Evolutionary conservation across 2,113 vertebrate species (phyloP), one percentile per base, ranked within the genome.

Genomic region (Orthochromis malagaraziensis): DNA sequence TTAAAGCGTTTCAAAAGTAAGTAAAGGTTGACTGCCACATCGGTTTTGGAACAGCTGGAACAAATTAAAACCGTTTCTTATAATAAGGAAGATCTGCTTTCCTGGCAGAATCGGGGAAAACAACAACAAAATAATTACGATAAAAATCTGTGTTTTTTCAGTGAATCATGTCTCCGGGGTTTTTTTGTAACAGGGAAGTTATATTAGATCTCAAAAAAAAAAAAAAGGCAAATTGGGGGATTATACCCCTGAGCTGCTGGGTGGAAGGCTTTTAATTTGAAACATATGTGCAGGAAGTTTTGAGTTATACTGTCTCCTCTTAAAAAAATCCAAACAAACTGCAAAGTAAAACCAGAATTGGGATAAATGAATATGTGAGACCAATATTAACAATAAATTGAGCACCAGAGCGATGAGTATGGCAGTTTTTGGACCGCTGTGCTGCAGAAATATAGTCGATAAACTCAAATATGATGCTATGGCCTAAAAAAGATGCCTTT

Each of bases 71-170:
- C 0, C 0, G 2, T 19, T 75, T 49, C 24, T 75, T 75, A 29
- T 47, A 49, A 47, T 49, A 1, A 31, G 24, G 9, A 75, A 0
- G 70, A 49, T 31, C 9, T 29, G 24, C 26, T 31, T 77, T 49
- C 24, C 42, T 77, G 26, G 42, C 24, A 77, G 38, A 73, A 31
- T 19, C 6, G 3, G 2, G 14, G 10, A 0, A 29, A 77, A 75
- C 24, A 7, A 75, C 13, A 47, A 29, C 13, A 73, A 29, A 29
- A 75, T 16, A 9, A 42, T 70, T 65, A 65, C 6, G 1, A 38
- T 65, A 38, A 38, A 65, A 0, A 65, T 38, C 31, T 7, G 0
- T 35, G 31, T 12, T 65, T 12, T 65, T 35, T 38, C 0, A 0
- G 13, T 29, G 24, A 73, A 24, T 24, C 65, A 7, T 0, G 0